Base-by-base conservation (phyloP, 2,113 vertebrate species). In the Datnioides undecimradiatus region DNA sequence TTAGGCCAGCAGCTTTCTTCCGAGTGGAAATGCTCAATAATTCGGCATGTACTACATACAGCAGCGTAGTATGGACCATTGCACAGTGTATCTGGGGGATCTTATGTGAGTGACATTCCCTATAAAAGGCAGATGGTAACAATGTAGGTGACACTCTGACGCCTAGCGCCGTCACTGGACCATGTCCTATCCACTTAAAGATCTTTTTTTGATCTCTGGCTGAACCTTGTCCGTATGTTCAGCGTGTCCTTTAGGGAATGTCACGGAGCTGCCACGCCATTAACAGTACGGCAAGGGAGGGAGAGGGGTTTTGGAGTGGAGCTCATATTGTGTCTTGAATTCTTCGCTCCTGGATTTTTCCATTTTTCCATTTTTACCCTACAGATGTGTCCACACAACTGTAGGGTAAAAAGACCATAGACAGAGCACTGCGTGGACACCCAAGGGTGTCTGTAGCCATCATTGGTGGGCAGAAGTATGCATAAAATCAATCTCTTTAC, bases 211-310 rank as follows among this genome's bases (percentile, higher is more conserved):
- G 10, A 83, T 79, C 77, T 69, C 69, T 8, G 11, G 67, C 63
- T 59, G 68, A 82, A 79, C 19, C 77, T 52, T 43, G 80, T 67
- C 66, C 16, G 16, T 73, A 67, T 77, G 71, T 76, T 81, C 66
- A 73, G 58, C 36, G 10, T 75, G 77, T 79, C 77, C 82, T 88
- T 88, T 81, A 73, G 80, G 84, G 81, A 90, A 85, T 73, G 82
- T 83, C 79, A 82, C 40, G 46, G 51, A 79, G 57, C 84, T 62
- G 58, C 51, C 59, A 68, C 36, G 40, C 73, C 80, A 27, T 82
- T 84, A 86, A 78, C 62, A 79, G 76, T 27, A 74, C 41, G 57
- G 60, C 7, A n/a, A 84, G 57, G 54, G 66, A 25, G 12, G 58
- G 27, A 41, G 49, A 25, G 2, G 76, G 48, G 10, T 16, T 59